Percentiles rank a stretch among this genome's conserved stretches.
Evolutionary conservation across 2,888 invertebrate genomes (phyloP).

Genomic region (Electrophaes corylata): DNA sequence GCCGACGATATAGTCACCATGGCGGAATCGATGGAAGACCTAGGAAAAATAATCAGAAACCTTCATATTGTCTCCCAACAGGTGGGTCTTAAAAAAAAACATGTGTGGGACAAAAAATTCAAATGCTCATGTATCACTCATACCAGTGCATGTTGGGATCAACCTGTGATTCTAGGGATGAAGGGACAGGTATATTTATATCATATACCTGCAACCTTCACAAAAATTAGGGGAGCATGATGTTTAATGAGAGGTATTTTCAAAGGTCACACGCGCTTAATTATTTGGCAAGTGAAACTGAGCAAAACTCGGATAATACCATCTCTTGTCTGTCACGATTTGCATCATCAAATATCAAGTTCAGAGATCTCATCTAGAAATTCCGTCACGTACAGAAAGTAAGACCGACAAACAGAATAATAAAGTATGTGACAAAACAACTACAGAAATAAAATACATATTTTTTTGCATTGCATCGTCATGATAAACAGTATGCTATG

Average conservation of each 20-base stretch:
- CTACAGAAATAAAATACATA: background rate
- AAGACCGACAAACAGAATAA: background rate
- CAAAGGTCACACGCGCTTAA: background rate
- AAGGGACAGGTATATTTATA: background rate
- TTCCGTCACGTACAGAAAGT: conserved; percentile 10
- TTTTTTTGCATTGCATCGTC: background rate
- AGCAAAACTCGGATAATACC: background rate
- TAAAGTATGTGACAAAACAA: background rate
- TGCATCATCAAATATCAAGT: conserved; percentile 2
- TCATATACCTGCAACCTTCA: background rate
- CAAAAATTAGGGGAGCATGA: background rate
- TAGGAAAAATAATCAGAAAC: too few relatives aligned
- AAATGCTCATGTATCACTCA: too few relatives aligned
- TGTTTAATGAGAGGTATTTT: background rate
- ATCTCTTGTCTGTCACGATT: background rate
- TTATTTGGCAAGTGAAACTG: background rate
- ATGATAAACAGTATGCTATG: too few relatives aligned
- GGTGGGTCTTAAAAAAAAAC: too few relatives aligned
- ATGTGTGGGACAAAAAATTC: too few relatives aligned
- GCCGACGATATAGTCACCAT: too few relatives aligned
- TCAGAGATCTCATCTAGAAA: conserved; percentile 19
- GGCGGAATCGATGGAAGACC: too few relatives aligned
- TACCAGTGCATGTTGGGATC: too few relatives aligned
- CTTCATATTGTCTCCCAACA: too few relatives aligned
- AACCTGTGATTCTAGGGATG: too few relatives aligned